phyloP scores from a whole-genome alignment of 92 coral and sea anemone species.

The Anthopleura xanthogrammica region DNA sequence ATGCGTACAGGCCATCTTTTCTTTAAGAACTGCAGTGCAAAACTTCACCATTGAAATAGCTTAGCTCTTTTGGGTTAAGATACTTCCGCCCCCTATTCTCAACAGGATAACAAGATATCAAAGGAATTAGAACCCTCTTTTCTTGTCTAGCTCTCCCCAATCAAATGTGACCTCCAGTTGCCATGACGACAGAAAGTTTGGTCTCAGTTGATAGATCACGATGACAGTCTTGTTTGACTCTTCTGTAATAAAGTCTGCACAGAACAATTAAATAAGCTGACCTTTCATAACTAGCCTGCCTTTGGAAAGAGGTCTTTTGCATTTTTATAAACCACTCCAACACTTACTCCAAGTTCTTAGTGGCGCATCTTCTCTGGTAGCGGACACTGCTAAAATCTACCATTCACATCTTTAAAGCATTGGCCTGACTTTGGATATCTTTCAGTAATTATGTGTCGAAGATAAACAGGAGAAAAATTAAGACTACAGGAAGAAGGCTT shows the following conservation, averaged over 20 bases:
- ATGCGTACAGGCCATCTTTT: not conserved
- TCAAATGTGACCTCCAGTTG: conserved; percentile 4
- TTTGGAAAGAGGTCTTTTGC: not conserved
- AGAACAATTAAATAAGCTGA: conserved; percentile 27
- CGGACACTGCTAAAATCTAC: not conserved
- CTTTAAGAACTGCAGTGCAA: not conserved
- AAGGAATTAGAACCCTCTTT: not conserved
- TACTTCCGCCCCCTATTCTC: not conserved
- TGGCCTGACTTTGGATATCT: no score
- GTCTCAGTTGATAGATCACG: conserved; percentile 14
- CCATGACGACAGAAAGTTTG: not conserved
- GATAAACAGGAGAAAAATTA: no score
- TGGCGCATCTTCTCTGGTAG: not conserved
- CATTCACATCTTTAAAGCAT: not conserved
- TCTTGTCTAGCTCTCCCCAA: not conserved
- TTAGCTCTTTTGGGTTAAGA: not conserved
- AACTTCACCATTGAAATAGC: not conserved
- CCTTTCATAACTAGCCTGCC: conserved; percentile 4
- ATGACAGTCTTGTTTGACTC: not conserved
- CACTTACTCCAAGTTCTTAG: not conserved
- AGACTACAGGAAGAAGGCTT: no score
- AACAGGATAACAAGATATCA: not conserved
- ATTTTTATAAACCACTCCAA: not conserved
- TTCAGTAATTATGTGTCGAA: no score
- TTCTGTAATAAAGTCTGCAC: conserved; percentile 10